These are phyloP conservation scores for Erebia aethiops DNA, from an alignment of 2,888 invertebrate species.

Conservation along the genomic window DNA sequence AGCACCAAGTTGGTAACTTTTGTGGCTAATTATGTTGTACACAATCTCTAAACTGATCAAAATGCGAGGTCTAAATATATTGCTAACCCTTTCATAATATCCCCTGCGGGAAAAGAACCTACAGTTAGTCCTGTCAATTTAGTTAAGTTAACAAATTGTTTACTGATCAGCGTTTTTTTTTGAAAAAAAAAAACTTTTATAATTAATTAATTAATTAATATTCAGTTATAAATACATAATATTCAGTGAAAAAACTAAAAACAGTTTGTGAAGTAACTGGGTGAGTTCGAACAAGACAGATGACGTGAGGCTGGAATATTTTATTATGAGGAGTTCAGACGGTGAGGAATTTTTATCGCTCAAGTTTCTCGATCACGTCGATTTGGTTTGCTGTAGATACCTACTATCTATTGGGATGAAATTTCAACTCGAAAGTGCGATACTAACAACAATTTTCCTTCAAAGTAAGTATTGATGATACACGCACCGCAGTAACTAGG, in stretches of 20 bases:
- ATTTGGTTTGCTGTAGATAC: conserved; percentile 1
- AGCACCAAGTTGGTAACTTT: too few relatives aligned
- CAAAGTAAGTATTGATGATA: neutral
- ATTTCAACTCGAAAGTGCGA: neutral
- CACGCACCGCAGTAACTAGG: too few relatives aligned
- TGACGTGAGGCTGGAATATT: conserved; percentile 13
- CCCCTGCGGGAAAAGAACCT: too few relatives aligned
- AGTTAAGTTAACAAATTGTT: too few relatives aligned
- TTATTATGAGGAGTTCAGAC: conserved; percentile 8
- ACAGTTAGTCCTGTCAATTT: too few relatives aligned
- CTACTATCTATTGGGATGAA: neutral
- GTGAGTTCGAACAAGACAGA: neutral
- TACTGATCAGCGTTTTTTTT: too few relatives aligned
- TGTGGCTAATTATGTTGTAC: too few relatives aligned
- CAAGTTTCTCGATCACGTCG: conserved; percentile 4
- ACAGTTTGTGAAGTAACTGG: neutral
- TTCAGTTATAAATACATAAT: neutral
- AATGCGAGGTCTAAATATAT: too few relatives aligned
- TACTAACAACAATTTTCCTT: neutral
- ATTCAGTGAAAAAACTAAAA: neutral
- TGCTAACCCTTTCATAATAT: too few relatives aligned
- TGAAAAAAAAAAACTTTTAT: too few relatives aligned
- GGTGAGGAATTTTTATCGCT: conserved; percentile 4
- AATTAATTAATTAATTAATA: too few relatives aligned
- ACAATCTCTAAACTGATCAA: too few relatives aligned